Conservation (phyloP, 1,140 invertebrate species). For the Heliconius eleuchia region DNA sequence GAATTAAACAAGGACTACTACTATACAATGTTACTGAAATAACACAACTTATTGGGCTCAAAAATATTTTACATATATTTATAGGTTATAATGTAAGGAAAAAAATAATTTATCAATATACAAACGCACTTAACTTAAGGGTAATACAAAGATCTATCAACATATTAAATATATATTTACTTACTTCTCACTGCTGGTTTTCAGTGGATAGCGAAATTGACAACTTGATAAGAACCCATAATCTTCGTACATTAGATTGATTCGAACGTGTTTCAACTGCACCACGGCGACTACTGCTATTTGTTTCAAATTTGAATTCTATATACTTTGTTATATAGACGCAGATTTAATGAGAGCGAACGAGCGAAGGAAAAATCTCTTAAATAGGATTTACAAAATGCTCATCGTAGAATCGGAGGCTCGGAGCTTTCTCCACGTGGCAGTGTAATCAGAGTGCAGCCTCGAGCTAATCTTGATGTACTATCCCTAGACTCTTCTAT, state of each 20-base stretch:
- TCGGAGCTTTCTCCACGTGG: conserved; percentile 60
- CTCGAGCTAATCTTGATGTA: conserved; percentile 74
- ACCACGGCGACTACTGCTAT: background rate
- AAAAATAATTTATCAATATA: no score
- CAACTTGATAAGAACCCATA: background rate
- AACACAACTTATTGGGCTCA: conserved; percentile 53
- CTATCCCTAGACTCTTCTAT: conserved; percentile 58
- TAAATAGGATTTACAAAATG: conserved; percentile 54
- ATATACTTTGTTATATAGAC: conserved; percentile 2
- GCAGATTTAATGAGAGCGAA: conserved; percentile 32
- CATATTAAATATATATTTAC: background rate
- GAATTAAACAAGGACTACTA: conserved; percentile 31
- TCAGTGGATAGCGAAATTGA: background rate
- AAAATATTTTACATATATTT: background rate
- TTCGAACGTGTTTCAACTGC: background rate
- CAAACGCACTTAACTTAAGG: no score
- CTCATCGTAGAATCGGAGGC: conserved; percentile 59
- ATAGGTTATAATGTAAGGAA: background rate
- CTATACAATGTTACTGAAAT: conserved; percentile 49
- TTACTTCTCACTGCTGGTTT: background rate
- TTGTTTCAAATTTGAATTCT: background rate
- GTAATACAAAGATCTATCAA: no score
- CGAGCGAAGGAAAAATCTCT: conserved; percentile 33
- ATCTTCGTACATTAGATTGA: background rate
- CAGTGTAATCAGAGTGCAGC: conserved; percentile 71